phyloP scores from a whole-genome alignment of 2,113 vertebrate genomes.

The Narcine bancroftii region DNA sequence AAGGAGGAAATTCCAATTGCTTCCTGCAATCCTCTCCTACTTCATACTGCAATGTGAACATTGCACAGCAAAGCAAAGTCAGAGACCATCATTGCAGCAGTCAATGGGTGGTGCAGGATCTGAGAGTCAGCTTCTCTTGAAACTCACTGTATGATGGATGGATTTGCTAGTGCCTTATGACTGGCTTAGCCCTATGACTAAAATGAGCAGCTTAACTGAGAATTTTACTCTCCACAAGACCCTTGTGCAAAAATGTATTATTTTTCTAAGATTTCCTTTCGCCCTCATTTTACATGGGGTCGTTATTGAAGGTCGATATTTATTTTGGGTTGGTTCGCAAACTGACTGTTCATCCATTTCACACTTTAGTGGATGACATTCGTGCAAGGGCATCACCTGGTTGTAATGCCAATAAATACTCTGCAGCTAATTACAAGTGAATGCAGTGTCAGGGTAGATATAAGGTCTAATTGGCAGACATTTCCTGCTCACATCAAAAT shows the following conservation, averaged over 20 bases:
- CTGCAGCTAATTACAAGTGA: constrained; percentile 20
- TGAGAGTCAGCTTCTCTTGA: neutral
- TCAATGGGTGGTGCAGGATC: neutral
- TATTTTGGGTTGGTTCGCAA: neutral
- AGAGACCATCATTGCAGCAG: neutral
- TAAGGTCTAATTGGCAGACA: constrained; percentile 27
- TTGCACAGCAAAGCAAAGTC: neutral
- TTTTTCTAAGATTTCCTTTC: neutral
- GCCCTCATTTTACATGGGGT: neutral
- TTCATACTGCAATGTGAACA: neutral
- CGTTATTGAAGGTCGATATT: neutral
- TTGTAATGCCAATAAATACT: constrained; percentile 31
- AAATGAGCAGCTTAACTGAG: neutral
- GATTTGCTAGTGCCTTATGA: neutral
- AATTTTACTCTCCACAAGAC: constrained; percentile 16
- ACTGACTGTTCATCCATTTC: neutral
- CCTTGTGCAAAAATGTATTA: neutral
- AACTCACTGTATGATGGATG: constrained; percentile 15
- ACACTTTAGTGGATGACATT: constrained; percentile 26
- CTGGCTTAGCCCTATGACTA: neutral
- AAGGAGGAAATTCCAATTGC: neutral
- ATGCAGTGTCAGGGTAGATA: constrained; percentile 7
- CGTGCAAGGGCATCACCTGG: constrained; percentile 20
- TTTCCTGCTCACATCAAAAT: constrained; percentile 20
- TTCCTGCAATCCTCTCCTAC: neutral